These are phyloP conservation scores for Drosophila sp. DNA, from an alignment of 1,140 invertebrate genomes.

Conservation along the genomic window DNA sequence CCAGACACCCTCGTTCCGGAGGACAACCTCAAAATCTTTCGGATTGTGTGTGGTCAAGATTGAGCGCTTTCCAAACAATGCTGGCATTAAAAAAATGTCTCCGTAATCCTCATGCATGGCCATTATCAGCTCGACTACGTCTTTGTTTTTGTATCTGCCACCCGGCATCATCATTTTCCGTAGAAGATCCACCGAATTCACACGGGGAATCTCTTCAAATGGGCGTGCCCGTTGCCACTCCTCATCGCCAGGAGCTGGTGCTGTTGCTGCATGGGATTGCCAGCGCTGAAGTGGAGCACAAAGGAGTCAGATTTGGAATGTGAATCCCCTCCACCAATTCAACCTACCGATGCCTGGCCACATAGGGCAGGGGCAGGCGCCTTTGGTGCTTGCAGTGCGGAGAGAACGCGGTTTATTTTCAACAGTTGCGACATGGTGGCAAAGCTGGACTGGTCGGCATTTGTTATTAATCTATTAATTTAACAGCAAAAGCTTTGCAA, in stretches of 20 bases:
- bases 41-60: constrained; percentile 55
- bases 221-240: constrained; percentile 56
- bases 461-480: constrained; percentile 1
- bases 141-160: constrained; percentile 51
- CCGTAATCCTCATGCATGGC: constrained; percentile 49
- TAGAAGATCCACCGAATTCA: constrained; percentile 21
- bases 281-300: constrained; percentile 26
- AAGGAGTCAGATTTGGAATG: neutral
- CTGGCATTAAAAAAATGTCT: constrained; percentile 31
- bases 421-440: neutral
- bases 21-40: constrained; percentile 57
- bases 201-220: constrained; percentile 53
- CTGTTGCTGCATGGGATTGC: constrained; percentile 40
- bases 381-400: neutral
- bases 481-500: neutral
- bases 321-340: neutral
- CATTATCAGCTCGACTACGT: constrained; percentile 31
- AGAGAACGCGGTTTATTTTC: neutral
- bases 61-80: constrained; percentile 26
- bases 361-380: neutral
- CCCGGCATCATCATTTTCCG: constrained; percentile 36
- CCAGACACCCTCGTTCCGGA: constrained; percentile 66
- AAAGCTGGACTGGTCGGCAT: neutral
- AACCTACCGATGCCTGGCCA: neutral
- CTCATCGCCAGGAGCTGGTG: constrained; percentile 2